A percentile compares a stretch with the other conserved stretches of the same genome.
Evolutionary conservation across 2,113 vertebrate species (phyloP).

Genomic region (Burhinus bistriatus): DNA sequence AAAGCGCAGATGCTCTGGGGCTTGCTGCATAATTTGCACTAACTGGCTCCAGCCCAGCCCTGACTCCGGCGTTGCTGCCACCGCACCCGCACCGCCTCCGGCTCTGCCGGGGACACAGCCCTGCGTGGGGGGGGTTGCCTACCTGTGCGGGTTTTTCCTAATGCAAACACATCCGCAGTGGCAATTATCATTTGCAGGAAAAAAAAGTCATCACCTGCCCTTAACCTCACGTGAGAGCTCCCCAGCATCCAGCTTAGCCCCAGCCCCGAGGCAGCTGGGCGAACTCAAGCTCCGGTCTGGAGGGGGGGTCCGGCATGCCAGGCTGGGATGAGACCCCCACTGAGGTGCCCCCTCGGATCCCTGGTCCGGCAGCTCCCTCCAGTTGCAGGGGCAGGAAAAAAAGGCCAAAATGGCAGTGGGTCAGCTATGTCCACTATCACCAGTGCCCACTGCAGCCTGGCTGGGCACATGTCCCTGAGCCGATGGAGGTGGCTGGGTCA

Average conservation of each 20-base stretch:
- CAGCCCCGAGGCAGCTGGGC: background rate
- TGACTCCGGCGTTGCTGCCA: accelerated
- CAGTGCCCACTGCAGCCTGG: too few relatives aligned
- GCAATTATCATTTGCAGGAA: background rate
- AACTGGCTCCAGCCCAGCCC: background rate
- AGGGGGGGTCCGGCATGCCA: accelerated
- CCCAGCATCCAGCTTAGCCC: background rate
- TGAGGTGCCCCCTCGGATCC: accelerated
- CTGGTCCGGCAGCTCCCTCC: background rate
- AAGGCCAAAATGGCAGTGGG: background rate
- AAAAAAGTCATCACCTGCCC: background rate
- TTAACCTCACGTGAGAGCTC: background rate
- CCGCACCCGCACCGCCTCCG: background rate
- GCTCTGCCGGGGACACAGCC: background rate
- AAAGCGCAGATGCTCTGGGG: background rate
- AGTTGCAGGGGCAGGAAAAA: slow-evolving; percentile 6
- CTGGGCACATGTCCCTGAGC: accelerated
- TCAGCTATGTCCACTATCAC: accelerated
- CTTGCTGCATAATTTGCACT: background rate
- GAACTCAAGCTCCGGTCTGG: background rate
- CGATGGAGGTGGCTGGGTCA: accelerated
- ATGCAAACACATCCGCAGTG: background rate
- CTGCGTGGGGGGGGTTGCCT: accelerated
- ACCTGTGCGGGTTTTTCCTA: too few relatives aligned
- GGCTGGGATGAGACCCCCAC: background rate